Percentiles rank a stretch among this genome's conserved stretches.
phyloP scores from a whole-genome alignment of 2,888 invertebrate genomes.

The Crioceris asparagi region DNA sequence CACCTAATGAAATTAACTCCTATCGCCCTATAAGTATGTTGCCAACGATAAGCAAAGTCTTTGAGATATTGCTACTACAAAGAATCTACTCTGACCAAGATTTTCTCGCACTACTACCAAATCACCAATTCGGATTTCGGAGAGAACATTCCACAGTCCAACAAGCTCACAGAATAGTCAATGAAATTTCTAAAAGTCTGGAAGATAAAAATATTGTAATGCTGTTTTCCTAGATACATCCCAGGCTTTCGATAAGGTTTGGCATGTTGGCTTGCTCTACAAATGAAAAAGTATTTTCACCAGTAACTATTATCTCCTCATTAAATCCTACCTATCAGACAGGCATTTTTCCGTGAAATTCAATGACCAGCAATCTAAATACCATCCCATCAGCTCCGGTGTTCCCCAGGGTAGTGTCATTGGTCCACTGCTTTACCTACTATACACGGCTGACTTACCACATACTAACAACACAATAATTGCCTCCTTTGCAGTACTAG shows the following conservation, averaged over 20 bases:
- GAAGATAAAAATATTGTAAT: constrained; percentile 1
- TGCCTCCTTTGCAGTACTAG: neutral
- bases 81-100: constrained; percentile 1
- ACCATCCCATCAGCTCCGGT: neutral
- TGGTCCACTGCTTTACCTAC: neutral
- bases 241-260: too few relatives aligned
- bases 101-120: neutral
- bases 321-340: constrained; percentile 2
- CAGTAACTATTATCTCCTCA: neutral
- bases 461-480: neutral
- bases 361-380: neutral
- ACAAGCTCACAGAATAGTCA: neutral
- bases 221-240: constrained; percentile 3
- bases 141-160: neutral
- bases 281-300: neutral
- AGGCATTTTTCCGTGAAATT: neutral
- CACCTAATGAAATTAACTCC: neutral
- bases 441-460: neutral
- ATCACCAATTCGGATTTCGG: constrained; percentile 3
- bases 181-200: neutral
- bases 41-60: constrained; percentile 3
- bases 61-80: constrained; percentile 1
- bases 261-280: too few relatives aligned
- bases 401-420: neutral
- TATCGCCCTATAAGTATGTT: constrained; percentile 6